Conservation (phyloP, 1,140 invertebrate species). For the Drosophila pseudoobscura region DNA sequence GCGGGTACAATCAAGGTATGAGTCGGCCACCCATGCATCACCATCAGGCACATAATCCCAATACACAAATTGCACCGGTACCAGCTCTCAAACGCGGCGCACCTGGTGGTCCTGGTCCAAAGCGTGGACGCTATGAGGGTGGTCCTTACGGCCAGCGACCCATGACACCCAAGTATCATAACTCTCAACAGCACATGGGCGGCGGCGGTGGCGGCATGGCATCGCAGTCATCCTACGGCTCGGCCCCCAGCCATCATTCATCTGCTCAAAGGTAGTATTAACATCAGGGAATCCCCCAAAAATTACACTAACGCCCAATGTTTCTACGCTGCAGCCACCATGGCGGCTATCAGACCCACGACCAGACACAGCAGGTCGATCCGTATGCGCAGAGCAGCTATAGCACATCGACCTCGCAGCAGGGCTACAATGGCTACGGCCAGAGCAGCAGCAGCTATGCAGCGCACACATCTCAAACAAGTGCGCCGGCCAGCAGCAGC, state of each 20-base stretch:
- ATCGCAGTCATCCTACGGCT: conserved; percentile 65
- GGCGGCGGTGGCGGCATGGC: conserved; percentile 45
- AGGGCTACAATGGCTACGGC: conserved; percentile 77
- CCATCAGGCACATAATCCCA: conserved; percentile 77
- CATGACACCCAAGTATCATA: conserved; percentile 79
- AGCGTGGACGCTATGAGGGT: conserved; percentile 78
- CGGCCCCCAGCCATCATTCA: conserved; percentile 68
- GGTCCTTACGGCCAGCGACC: conserved; percentile 78
- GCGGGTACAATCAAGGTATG: conserved; percentile 79
- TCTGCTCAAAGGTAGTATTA: conserved; percentile 67
- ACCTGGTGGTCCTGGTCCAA: conserved; percentile 80
- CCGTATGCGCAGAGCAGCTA: conserved; percentile 78
- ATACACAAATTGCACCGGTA: conserved; percentile 82
- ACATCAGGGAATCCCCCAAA: background rate
- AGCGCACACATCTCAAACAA: conserved; percentile 57
- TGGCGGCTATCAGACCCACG: conserved; percentile 71
- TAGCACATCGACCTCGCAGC: conserved; percentile 58
- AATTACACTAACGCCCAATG: conserved; percentile 18
- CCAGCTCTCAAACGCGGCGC: conserved; percentile 81
- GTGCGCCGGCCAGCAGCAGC: conserved; percentile 62
- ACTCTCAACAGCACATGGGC: conserved; percentile 66
- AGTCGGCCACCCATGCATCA: conserved; percentile 80
- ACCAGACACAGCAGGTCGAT: conserved; percentile 76
- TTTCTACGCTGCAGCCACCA: conserved; percentile 63
- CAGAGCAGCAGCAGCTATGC: conserved; percentile 70